Base-by-base conservation (phyloP, 2,113 vertebrate genomes). In the Daphoenositta chrysoptera region DNA sequence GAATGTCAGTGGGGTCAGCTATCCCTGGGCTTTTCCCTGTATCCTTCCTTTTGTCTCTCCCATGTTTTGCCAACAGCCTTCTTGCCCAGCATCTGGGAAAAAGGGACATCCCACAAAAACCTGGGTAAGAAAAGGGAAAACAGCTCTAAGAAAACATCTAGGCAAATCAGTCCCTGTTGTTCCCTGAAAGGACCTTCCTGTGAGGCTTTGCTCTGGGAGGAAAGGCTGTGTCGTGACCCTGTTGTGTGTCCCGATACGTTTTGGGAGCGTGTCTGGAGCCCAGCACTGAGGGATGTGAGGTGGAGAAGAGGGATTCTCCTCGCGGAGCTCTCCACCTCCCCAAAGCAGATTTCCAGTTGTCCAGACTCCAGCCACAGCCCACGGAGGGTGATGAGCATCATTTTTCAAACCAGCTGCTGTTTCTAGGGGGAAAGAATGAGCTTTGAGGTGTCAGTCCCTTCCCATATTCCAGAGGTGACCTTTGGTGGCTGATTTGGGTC, bases 11-110 rank as follows among this genome's bases (percentile, higher is more conserved):
- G 37, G 12, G 12, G 11, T 78, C 11, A 13, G 47, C n/a, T 26
- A 0, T 0, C 0, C 7, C 20, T 81, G 77, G 28, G 10, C 42
- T 89, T 89, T 63, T 22, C 42, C 11, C 39, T 7, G 0, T 2
- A 50, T 10, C 9, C 13, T 42, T 45, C 15, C 50, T 57, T 45
- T 69, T 56, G 7, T 54, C 64, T 58, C 26, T 56, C 21, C 9
- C 6, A 1, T 23, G 8, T 54, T 54, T 76, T 42, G 10, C 37
- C 51, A 37, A 37, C 11, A 10, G 4, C 39, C 12, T 73, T 51
- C 54, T 30, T 51, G 31, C 20, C 7, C 2, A 0, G 11, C 10
- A 4, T 27, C 50, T n/a, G 45, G 68, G 57, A 39, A 68, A 88
- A 84, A 42, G 31, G 37, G 22, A 27, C 11, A 40, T 6, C 20